Evolutionary conservation across 2,797 vertebrate species (phyloP), one percentile per base, ranked within the genome.

Genomic region (Platalea minor): DNA sequence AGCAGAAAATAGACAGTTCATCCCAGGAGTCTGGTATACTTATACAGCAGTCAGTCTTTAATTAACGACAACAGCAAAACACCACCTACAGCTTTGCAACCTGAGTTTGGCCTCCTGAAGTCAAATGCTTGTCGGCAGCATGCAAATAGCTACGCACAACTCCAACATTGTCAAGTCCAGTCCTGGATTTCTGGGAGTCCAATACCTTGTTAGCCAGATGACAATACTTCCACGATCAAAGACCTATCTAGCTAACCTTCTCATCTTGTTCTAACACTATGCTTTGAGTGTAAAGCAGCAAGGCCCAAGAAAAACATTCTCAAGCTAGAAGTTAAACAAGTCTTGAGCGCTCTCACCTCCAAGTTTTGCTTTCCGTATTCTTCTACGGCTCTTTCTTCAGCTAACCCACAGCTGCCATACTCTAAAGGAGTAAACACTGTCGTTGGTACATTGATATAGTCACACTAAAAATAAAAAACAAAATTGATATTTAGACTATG

Each of bases 391-490:
- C 67, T 98, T 88, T 99, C 99, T 97, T 99, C 99, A 17, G 99
- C 95, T 79, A 98, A 97, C 24, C 99, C 99, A 69, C 99, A 99
- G 96, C 98, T 98, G 48, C 99, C 99, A 39, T 99, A 99, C 96
- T 99, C 99, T 98, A 99, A 85, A 13, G 99, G 99, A 39, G 99
- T 99, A 98, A 99, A 99, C n/a, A 99, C 99, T 0, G 99, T 99
- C 23, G 99, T 99, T 91, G 99, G 99, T 68, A 99, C 98, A 50
- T 99, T 99, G 80, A 99, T 13, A 89, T 99, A 99, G 97, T 99
- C 99, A 89, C 99, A 99, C 99, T 99, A 98, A 65, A 98, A 98
- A 82, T 54, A 76, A 77, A 93, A 43, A 53, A 41, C 31, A 23
- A 74, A 18, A 60, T 24, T 64, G n/a, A 23, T 45, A 85, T 83